Conservation (phyloP, 2,113 vertebrate species). For the Ophthalmolycus amberensis region DNA sequence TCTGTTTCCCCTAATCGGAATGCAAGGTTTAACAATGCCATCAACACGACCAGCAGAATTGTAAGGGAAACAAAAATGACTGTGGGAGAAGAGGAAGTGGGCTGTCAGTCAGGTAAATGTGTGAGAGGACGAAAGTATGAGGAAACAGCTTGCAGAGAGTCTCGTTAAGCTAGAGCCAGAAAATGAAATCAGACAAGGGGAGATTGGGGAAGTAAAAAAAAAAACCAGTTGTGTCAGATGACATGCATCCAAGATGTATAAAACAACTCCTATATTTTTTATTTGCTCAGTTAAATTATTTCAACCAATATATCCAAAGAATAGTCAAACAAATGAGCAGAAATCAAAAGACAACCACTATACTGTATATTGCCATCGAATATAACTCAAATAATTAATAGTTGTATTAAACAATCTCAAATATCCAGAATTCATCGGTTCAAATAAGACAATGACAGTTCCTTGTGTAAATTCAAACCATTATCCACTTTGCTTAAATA, state of each 20-base stretch:
- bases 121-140: not conserved
- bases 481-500: slow-evolving; percentile 81
- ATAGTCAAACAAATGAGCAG: slow-evolving; percentile 66
- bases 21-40: slow-evolving; percentile 1
- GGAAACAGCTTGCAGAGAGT: not conserved
- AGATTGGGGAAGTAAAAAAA: not conserved
- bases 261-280: slow-evolving; percentile 76
- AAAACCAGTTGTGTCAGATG: slow-evolving; percentile 9
- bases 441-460: slow-evolving; percentile 79
- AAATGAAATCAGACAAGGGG: not conserved
- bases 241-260: slow-evolving; percentile 58
- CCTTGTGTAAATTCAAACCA: slow-evolving; percentile 78
- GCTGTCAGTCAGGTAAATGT: not conserved
- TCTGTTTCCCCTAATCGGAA: slow-evolving; percentile 2
- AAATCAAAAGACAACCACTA: slow-evolving; percentile 77
- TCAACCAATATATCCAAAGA: slow-evolving; percentile 77
- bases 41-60: not conserved
- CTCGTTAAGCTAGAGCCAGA: not conserved
- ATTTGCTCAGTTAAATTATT: slow-evolving; percentile 79
- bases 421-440: slow-evolving; percentile 80
- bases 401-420: slow-evolving; percentile 79
- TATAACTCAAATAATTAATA: slow-evolving; percentile 74
- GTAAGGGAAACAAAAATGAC: not conserved
- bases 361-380: slow-evolving; percentile 80
- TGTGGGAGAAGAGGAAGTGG: not conserved